Evolutionary conservation across 37 sponge, comb jelly and placozoan genomes (phyloP), one percentile per base, ranked within the genome.

Genomic region (Beroe ovata): DNA sequence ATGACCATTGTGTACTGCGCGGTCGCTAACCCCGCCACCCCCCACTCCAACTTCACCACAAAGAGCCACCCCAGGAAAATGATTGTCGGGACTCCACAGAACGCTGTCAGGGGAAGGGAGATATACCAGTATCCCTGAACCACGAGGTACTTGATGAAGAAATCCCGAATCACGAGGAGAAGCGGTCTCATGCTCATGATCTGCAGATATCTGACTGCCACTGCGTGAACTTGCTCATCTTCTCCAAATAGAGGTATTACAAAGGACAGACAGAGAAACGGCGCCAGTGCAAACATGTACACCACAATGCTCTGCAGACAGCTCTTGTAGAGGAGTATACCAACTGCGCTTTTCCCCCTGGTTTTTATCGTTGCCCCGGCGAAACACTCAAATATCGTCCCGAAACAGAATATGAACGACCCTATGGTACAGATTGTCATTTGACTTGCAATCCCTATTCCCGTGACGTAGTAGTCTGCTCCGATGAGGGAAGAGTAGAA

Each of bases 401-500:
- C 36, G 69, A 29, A 66, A 18, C 69, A 25, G 36, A 66, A 30
- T 18, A 66, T 32, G 35, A 66, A 66, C 11, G 36, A 34, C 18
- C 8, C 29, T 34, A 66, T 25, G 18, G 30, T 30, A 37, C 69
- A 25, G 36, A 66, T 66, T 14, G 25, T 66, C 36, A 66, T 25
- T 4, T 29, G 36, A 14, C 32, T 66, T 34, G 69, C 69, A 2
- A 66, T 66, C 18, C 69, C 69, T 32, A 66, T 30, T 16, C 69
- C 69, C 35, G 69, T 66, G 18, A 66, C 69, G 36, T 29, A 29
- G 36, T 66, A 14, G 16, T 66, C 69, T 14, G 16, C 69, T 26
- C 69, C 69, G 29, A 66, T 66, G 36, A 29, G 33, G 36, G 69
- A 25, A 37, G 32, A 29, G 69, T 66, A 66, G 69, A 66, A 66